Percentiles rank a stretch among this genome's conserved stretches.
phyloP scores from a whole-genome alignment of 2,888 invertebrate genomes.

The Ellobium chinense region DNA sequence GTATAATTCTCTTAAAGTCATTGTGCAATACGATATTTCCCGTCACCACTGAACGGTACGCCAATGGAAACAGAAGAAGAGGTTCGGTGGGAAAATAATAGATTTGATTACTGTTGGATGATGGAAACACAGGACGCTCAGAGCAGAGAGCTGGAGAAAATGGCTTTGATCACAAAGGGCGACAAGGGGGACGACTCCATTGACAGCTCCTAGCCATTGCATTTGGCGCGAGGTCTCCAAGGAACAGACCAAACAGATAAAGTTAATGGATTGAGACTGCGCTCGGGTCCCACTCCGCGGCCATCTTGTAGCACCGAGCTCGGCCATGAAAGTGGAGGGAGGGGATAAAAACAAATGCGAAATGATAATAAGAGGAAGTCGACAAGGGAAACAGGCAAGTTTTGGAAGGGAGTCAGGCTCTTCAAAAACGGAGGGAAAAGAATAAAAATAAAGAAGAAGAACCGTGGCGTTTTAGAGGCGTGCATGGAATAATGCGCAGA shows the following conservation, averaged over 20 bases:
- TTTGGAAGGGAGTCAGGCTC: no score
- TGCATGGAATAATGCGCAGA: no score
- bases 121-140: background rate
- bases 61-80: no score
- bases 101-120: background rate
- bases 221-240: conserved; percentile 17
- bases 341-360: background rate
- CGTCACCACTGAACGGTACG: no score
- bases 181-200: background rate
- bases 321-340: background rate
- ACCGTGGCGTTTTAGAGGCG: no score
- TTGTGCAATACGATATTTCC: no score
- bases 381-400: no score
- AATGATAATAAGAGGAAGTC: background rate
- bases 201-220: conserved; percentile 21
- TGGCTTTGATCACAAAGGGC: background rate
- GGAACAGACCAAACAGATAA: conserved; percentile 28
- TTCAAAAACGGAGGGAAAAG: no score
- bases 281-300: background rate
- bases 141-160: background rate
- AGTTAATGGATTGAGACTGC: conserved; percentile 39
- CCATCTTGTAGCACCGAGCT: background rate
- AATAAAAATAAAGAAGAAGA: no score
- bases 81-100: background rate
- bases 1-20: no score